These are phyloP conservation scores for Fragum whitleyi DNA, from an alignment of 2,888 invertebrate genomes.

Conservation along the genomic window DNA sequence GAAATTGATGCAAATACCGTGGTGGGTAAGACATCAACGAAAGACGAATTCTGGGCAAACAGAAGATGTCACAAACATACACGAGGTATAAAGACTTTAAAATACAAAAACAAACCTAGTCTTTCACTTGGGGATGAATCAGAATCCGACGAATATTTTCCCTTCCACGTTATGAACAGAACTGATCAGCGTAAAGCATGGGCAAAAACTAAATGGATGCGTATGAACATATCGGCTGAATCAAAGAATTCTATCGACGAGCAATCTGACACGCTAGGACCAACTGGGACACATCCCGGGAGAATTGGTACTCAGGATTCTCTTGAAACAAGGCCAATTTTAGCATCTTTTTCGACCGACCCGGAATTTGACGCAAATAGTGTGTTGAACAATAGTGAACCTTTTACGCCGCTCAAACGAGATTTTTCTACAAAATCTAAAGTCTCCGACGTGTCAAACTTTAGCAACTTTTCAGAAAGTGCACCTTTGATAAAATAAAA, in stretches of 20 bases:
- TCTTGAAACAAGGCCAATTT: background rate
- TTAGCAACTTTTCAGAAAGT: slow-evolving; percentile 49
- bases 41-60: background rate
- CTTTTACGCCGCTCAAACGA: background rate
- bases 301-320: background rate
- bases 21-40: too few species aligned
- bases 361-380: background rate
- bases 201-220: slow-evolving; percentile 57
- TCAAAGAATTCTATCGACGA: slow-evolving; percentile 25
- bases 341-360: background rate
- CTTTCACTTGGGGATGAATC: background rate
- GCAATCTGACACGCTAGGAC: background rate
- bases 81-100: background rate
- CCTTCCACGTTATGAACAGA: background rate
- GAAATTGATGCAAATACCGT: background rate
- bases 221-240: slow-evolving; percentile 16
- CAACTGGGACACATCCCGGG: background rate
- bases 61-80: background rate
- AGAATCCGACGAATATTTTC: background rate
- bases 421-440: slow-evolving; percentile 45
- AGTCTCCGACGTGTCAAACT: slow-evolving; percentile 32
- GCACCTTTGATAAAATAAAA: slow-evolving; percentile 30
- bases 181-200: slow-evolving; percentile 35
- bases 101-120: background rate
- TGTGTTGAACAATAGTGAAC: background rate